phyloP scores from a whole-genome alignment of 1,140 invertebrate genomes.

The Nephila pilipes region DNA sequence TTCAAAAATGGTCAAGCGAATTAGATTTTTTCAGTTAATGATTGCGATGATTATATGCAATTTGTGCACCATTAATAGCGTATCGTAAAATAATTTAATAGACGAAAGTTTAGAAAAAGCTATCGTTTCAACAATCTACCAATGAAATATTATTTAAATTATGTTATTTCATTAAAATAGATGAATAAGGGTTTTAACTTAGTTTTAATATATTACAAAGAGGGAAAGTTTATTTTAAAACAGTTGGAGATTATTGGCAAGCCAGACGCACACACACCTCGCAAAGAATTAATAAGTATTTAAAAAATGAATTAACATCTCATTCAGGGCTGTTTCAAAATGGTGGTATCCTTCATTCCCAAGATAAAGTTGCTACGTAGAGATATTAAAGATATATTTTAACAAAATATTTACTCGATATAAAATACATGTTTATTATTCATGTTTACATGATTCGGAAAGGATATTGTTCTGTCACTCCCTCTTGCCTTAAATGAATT shows the following conservation, averaged over 20 bases:
- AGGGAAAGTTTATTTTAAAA: not conserved
- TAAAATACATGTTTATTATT: no score
- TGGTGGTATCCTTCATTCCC: no score
- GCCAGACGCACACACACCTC: no score
- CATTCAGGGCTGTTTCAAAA: no score
- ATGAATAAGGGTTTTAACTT: not conserved
- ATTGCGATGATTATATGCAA: not conserved
- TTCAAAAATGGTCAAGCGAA: not conserved
- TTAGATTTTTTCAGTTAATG: conserved; percentile 8
- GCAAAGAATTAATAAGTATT: not conserved
- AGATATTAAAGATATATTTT: no score
- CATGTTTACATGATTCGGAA: no score
- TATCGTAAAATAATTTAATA: not conserved
- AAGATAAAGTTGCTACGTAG: no score
- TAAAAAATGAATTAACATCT: not conserved
- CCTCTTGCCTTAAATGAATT: no score
- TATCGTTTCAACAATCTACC: not conserved
- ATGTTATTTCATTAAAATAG: not conserved
- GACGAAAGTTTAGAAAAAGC: not conserved
- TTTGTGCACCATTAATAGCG: not conserved
- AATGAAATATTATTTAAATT: not conserved
- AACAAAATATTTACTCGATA: no score
- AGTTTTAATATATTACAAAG: not conserved
- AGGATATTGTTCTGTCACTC: no score
- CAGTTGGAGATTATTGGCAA: no score